Evolutionary conservation across 2,113 vertebrate species (phyloP), one percentile per base, ranked within the genome.

Genomic region (Meriones unguiculatus): DNA sequence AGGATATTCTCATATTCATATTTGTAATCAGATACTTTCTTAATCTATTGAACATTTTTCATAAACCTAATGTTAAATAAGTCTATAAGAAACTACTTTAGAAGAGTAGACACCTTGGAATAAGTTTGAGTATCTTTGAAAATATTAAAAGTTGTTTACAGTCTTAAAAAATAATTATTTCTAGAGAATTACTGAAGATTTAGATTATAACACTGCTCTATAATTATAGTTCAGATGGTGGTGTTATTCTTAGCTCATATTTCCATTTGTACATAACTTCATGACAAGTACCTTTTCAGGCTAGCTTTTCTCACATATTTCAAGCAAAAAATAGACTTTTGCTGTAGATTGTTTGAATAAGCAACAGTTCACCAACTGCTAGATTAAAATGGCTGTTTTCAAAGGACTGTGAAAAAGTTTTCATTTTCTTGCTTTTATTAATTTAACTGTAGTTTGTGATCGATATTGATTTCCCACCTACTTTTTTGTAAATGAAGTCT

Each of bases 221-320:
- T 93, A 97, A 98, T 97, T 96, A 96, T 57, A 85, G 46, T 77
- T 97, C 92, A 97, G 96, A 97, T 97, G 90, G 96, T 93, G 76
- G 52, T 77, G 76, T 91, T 97, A 97, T 97, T 97, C 92, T 97
- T 97, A 97, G 90, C 80, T 97, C 81, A 10, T 90, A 88, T 93
- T 97, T 97, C 96, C 94, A 95, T 95, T 97, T 97, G 96, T 96
- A 57, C 85, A 73, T 97, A 95, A 93, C 92, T 97, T 97, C 85
- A 92, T 95, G 95, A 97, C 95, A 98, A 98, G 93, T 86, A 97
- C 96, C 92, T 97, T 97, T 97, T 90, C 2, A 18, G 67, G 76
- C 84, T 92, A 93, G 85, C 94, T 92, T 95, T 97, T 97, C 96
- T 97, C 88, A 97, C 91, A 96, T 50, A 89, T 96, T 95, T 94